Base-by-base conservation (phyloP, 2,797 vertebrate species). In the Centroberyx gerrardi region DNA sequence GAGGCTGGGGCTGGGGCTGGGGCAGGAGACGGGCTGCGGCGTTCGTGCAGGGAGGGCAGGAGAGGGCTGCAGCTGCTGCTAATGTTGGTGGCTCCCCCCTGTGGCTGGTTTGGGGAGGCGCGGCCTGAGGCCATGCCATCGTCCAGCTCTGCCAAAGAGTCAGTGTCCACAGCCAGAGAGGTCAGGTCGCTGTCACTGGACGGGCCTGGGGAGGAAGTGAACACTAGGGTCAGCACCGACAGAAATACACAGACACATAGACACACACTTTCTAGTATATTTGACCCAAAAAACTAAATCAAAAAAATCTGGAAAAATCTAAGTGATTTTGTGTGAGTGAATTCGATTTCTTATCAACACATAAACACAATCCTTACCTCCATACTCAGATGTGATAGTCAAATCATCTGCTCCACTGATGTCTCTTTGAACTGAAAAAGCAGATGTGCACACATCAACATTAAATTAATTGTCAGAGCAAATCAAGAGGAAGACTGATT, bases 111-210 rank as follows among this genome's bases (percentile, higher is more conserved):
- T 86, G 98, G 98, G 89, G 98, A 99, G 85, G 94, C 94, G 74
- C 96, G 95, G 77, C 95, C 96, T 89, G 97, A 99, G 96, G 97
- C 97, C 98, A 98, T 98, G 95, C 98, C 98, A 99, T 99, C 97
- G 65, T 98, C 97, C 77, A 97, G 67, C 69, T 95, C 97, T 0
- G 95, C 93, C 74, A 98, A 91, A 88, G 97, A 98, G 88, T 99
- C 97, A 67, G 94, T 91, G 80, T 99, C 97, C 0, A 98, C 94
- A 52, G 94, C 95, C 74, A 97, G 90, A 69, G 96, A 99, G 80
- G 96, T 93, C 91, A 97, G 87, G 90, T 99, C 97, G 0, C 97
- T 97, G 89, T 97, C 97, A 82, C 96, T 97, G 86, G 97, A 97
- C 42, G 95, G 95, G 65, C 96, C 98, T 99, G 86, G 33, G 14